Percentiles rank a stretch among this genome's conserved stretches.
Evolutionary conservation across 2,888 invertebrate genomes (phyloP).

Genomic region (Melinopterus prodromus): DNA sequence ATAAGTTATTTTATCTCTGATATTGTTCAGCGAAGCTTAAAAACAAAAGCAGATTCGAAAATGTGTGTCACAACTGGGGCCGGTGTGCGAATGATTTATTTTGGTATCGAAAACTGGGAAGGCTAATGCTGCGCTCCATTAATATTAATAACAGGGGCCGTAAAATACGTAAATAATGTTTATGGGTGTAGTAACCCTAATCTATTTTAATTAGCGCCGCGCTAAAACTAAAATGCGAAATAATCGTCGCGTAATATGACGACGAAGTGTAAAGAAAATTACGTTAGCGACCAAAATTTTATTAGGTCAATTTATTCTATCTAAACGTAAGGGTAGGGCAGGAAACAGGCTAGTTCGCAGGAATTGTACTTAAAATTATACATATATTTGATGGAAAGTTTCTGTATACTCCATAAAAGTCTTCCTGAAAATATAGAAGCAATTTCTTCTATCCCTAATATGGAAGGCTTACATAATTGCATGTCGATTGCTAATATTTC

Average conservation of each 20-base stretch:
- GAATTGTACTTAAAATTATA: too few relatives aligned
- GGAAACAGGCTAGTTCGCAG: too few relatives aligned
- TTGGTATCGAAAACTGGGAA: not conserved
- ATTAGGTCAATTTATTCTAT: not conserved
- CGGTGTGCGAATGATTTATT: not conserved
- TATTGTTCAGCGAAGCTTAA: not conserved
- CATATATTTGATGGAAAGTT: too few relatives aligned
- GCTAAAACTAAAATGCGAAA: not conserved
- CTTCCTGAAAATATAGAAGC: too few relatives aligned
- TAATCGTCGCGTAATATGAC: not conserved
- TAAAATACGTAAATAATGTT: slow-evolving; percentile 4
- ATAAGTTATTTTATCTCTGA: not conserved
- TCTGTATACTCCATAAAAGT: too few relatives aligned
- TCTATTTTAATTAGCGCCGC: not conserved
- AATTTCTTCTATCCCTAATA: too few relatives aligned
- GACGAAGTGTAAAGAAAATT: not conserved
- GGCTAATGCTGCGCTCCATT: not conserved
- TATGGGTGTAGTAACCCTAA: not conserved
- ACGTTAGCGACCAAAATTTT: not conserved
- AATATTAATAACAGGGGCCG: slow-evolving; percentile 4
- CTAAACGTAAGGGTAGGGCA: too few relatives aligned
- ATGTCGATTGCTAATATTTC: too few relatives aligned
- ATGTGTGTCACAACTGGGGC: not conserved
- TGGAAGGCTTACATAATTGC: too few relatives aligned
- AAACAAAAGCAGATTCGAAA: not conserved